These are phyloP conservation scores for Apamea sordens DNA, from an alignment of 2,888 invertebrate genomes.

Conservation along the genomic window DNA sequence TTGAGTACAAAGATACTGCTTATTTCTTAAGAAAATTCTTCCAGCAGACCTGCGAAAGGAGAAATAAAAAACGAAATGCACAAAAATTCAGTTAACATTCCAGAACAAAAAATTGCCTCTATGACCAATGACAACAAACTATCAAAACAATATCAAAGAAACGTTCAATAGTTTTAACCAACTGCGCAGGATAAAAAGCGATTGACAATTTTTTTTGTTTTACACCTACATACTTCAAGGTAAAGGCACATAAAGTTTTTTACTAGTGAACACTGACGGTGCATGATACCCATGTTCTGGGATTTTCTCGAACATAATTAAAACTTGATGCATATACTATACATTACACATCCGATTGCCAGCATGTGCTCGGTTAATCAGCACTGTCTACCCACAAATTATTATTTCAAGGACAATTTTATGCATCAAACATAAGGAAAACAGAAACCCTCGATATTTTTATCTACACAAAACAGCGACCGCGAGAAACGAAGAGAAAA, in stretches of 20 bases:
- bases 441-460: not conserved
- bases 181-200: not conserved
- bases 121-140: not conserved
- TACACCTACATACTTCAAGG: not conserved
- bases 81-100: not conserved
- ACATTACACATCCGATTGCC: not conserved
- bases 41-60: not conserved
- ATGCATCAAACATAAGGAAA: constrained; percentile 8
- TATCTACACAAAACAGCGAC: constrained; percentile 2
- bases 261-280: too few species aligned
- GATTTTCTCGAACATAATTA: constrained; percentile 8
- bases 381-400: constrained; percentile 5
- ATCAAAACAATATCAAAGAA: not conserved
- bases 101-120: not conserved
- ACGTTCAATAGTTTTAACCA: not conserved
- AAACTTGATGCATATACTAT: not conserved
- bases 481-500: constrained; percentile 16
- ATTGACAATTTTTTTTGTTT: not conserved
- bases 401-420: not conserved
- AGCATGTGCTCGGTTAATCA: not conserved
- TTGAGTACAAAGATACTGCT: not conserved
- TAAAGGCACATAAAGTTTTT: not conserved
- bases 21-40: not conserved
- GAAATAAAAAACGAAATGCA: not conserved
- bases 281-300: not conserved